Base-by-base conservation (phyloP, 2,113 vertebrate species). In the Cynoglossus semilaevis region DNA sequence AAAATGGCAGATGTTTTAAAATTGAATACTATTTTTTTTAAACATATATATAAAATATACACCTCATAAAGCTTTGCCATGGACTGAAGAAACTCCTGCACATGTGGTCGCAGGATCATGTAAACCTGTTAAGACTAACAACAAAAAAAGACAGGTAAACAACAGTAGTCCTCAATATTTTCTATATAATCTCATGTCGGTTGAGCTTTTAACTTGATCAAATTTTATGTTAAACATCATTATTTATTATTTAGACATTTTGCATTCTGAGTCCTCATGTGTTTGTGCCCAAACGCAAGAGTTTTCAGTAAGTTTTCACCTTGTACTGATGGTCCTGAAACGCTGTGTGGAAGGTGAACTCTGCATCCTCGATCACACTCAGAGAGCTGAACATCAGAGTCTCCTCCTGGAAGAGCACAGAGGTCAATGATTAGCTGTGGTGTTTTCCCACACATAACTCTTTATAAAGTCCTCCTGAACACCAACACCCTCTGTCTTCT, bases 21-120 rank as follows among this genome's bases (percentile, higher is more conserved):
- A n/a, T n/a, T n/a, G n/a, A n/a, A 44, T 9, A 29, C 41, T 13
- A 46, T 12, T 17, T 15, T 41, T 13, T 9, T n/a, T n/a, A n/a
- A n/a, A n/a, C 17, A 29, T 60, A 43, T 9, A 35, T 9, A 17
- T 40, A 13, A 9, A 29, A 43, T 19, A 37, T 65, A 41, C 57
- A 95, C 93, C 92, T 95, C 90, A 0, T 90, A 94, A 48, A 69
- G 66, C 63, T 93, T 91, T 18, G 89, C 77, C 77, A 94, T 83
- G 8, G 67, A 84, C 83, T 91, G 85, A 18, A 95, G 74, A 74
- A 95, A 94, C 70, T 93, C 90, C 60, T 68, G 86, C 47, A 90
- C 84, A 1, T 91, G 61, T 22, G 92, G 93, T 2, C 91, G 85
- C 44, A 94, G 78, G 53, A 92, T 84, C 85, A 95, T 61, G 1